Evolutionary conservation across 1,140 invertebrate species (phyloP).

Genomic region (Drosophila neocordata): DNA sequence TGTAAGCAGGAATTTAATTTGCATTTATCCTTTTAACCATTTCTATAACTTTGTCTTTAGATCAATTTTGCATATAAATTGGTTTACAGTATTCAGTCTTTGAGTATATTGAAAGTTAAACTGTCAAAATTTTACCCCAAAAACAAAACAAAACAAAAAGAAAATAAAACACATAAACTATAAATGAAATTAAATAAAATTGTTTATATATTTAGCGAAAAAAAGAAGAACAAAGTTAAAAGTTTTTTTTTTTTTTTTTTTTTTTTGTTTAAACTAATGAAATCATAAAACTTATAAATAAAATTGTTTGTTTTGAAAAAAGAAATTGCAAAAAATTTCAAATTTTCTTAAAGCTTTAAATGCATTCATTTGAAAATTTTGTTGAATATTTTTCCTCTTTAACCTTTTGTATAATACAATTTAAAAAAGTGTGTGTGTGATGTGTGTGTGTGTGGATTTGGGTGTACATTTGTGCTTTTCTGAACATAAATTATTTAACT

Average conservation of each 20-base stretch:
- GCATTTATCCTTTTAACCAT: not conserved
- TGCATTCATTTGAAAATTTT: conserved; percentile 21
- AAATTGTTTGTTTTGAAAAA: conserved; percentile 18
- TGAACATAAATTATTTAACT: conserved; percentile 53
- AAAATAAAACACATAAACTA: not conserved
- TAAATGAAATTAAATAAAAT: conserved; percentile 37
- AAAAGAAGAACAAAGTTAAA: not conserved
- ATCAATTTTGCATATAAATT: conserved; percentile 27
- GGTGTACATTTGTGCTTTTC: conserved; percentile 66
- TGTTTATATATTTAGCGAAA: conserved; percentile 39
- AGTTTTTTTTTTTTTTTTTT: not conserved
- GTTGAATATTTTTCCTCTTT: conserved; percentile 13
- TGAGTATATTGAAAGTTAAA: conserved; percentile 46
- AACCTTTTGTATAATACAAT: conserved; percentile 38
- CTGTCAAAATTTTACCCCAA: conserved; percentile 11
- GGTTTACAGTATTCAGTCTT: conserved; percentile 40
- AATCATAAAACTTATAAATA: conserved; percentile 42
- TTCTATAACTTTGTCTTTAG: conserved; percentile 1
- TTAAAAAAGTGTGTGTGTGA: conserved; percentile 32
- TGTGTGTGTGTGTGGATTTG: not conserved
- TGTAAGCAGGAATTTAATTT: not conserved
- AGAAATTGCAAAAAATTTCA: conserved; percentile 35
- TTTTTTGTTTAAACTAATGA: conserved; percentile 36
- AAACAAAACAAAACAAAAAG: conserved; percentile 4
- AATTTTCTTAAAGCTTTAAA: conserved; percentile 56